phyloP scores from a whole-genome alignment of 1,140 invertebrate species.

The Aphelenchoides fujianensis region DNA sequence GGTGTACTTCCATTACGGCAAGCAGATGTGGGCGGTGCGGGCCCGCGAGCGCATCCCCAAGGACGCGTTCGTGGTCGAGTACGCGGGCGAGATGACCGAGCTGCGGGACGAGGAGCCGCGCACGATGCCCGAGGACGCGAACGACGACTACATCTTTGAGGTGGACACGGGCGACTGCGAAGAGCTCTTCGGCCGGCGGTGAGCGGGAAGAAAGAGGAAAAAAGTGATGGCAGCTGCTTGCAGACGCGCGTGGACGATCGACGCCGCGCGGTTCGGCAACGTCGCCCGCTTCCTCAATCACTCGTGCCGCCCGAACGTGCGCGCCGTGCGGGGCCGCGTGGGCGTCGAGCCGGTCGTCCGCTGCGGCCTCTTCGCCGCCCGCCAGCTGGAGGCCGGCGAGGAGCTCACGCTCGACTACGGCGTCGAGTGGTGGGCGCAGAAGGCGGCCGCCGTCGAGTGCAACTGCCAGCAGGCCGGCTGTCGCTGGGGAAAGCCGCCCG shows the following conservation, averaged over 20 bases:
- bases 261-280: neutral
- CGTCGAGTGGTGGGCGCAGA: neutral
- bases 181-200: neutral
- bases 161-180: neutral
- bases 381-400: neutral
- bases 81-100: neutral
- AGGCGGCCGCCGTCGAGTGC: neutral
- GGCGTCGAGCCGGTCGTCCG: neutral
- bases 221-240: neutral
- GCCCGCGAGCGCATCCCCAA: neutral
- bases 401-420: slow-evolving; percentile 6
- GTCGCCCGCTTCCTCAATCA: slow-evolving; percentile 10
- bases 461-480: neutral
- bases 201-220: neutral
- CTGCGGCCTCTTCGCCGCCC: neutral
- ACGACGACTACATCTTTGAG: neutral
- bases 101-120: neutral
- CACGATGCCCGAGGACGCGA: neutral
- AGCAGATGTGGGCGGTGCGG: neutral
- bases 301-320: neutral
- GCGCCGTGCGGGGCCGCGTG: neutral
- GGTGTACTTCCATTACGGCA: neutral
- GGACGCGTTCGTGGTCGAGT: neutral
- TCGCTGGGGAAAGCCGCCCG: neutral
- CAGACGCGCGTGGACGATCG: neutral